Evolutionary conservation across 1,140 invertebrate genomes (phyloP).

Genomic region (Trichonephila clavata): DNA sequence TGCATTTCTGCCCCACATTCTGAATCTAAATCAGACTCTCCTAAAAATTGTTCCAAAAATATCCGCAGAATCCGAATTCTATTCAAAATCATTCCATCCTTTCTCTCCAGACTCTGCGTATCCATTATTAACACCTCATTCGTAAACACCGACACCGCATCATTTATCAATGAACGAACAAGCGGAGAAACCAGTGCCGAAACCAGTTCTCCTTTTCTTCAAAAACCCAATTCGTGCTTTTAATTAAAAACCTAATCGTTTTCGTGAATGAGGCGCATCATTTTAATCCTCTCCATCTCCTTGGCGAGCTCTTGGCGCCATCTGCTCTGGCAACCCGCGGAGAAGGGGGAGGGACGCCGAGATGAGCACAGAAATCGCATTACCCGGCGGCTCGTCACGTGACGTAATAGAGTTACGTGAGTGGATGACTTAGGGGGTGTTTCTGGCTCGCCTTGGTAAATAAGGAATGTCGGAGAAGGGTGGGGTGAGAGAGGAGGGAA

Average conservation of each 20-base stretch:
- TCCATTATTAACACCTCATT: not conserved
- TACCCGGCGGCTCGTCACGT: slow-evolving; percentile 76
- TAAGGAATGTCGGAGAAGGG: slow-evolving; percentile 65
- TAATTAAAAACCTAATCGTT: slow-evolving; percentile 49
- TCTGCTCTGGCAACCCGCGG: slow-evolving; percentile 34
- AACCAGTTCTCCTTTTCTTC: slow-evolving; percentile 5
- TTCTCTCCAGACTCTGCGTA: not conserved
- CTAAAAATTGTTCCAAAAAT: too few species aligned
- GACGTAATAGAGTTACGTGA: slow-evolving; percentile 77
- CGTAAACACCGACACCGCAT: not conserved
- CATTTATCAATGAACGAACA: not conserved
- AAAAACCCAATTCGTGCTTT: not conserved
- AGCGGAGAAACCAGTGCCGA: not conserved
- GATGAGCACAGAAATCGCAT: slow-evolving; percentile 77
- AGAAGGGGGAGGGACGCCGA: slow-evolving; percentile 60
- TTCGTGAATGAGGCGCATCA: slow-evolving; percentile 4
- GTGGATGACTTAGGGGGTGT: slow-evolving; percentile 76
- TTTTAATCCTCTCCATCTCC: not conserved
- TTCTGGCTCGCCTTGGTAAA: slow-evolving; percentile 73
- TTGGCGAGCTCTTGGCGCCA: slow-evolving; percentile 9
- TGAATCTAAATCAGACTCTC: too few species aligned
- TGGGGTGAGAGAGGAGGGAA: not conserved
- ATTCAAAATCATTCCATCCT: too few species aligned
- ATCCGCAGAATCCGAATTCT: too few species aligned
- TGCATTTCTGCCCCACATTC: too few species aligned